phyloP scores from a whole-genome alignment of 1,140 invertebrate genomes.

The Orius insidiosus region DNA sequence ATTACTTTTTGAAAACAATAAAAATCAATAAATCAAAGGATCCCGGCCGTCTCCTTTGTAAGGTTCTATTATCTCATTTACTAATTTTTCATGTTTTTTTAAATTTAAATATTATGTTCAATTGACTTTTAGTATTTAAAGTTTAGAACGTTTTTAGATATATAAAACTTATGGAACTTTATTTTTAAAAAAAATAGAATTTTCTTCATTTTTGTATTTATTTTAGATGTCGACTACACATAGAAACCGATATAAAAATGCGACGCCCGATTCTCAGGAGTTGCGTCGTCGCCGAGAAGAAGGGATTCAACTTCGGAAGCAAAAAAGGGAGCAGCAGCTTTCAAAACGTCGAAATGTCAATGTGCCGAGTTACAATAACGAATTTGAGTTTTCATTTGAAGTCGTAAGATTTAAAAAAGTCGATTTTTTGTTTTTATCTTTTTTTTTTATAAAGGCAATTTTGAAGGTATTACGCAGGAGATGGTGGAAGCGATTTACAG shows the following conservation, averaged over 20 bases:
- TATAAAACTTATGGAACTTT: no score
- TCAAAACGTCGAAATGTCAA: slow-evolving; percentile 84
- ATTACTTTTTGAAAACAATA: no score
- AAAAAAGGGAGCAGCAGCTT: slow-evolving; percentile 83
- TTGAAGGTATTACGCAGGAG: slow-evolving; percentile 40
- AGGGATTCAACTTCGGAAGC: slow-evolving; percentile 87
- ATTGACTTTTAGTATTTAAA: no score
- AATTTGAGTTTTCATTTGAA: slow-evolving; percentile 2
- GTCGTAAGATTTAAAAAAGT: not conserved
- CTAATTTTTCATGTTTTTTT: no score
- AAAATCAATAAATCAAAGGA: no score
- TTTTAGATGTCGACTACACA: slow-evolving; percentile 61
- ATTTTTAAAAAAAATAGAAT: no score
- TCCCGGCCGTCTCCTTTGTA: no score
- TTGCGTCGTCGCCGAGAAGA: slow-evolving; percentile 80
- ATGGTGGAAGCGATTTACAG: slow-evolving; percentile 70
- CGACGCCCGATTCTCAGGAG: slow-evolving; percentile 79
- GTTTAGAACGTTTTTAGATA: no score
- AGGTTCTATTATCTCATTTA: no score
- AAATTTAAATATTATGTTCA: no score
- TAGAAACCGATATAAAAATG: slow-evolving; percentile 91
- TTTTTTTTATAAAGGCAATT: slow-evolving; percentile 9
- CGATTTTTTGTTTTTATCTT: slow-evolving; percentile 4
- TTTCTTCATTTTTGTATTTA: slow-evolving; percentile 1
- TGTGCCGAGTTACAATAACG: slow-evolving; percentile 23